Base-by-base conservation (phyloP, 2,113 vertebrate species). In the Rostratula benghalensis region DNA sequence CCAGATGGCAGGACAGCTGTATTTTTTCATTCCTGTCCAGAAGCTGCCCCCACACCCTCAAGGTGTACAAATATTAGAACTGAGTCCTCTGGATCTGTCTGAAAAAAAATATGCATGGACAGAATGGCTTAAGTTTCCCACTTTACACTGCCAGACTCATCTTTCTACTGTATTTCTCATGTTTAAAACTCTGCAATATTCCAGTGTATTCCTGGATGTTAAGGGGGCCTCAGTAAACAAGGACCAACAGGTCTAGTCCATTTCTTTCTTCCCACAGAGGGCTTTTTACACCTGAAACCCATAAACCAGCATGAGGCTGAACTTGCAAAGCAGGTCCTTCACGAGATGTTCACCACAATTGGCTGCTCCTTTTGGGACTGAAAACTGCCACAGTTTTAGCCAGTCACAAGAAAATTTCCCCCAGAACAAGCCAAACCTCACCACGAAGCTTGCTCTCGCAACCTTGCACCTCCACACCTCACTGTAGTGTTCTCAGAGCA, bases 221-320 rank as follows among this genome's bases (percentile, higher is more conserved):
- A 48, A 25, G 13, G 50, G 12, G 77, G 28, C 25, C 27, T 46
- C 60, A 77, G 9, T 3, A 73, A 88, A 46, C 0, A 0, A 5
- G 4, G 5, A 45, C 13, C 14, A 65, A 18, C 21, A 24, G 56
- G 31, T 64, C 81, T 56, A 11, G 10, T 64, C 33, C 6, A 27
- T 81, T 88, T 83, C 27, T 83, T 87, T 83, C 35, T 59, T 59
- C 17, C 13, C 43, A n/a, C 0, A 8, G 7, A 48, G 11, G 10
- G 1, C 9, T 70, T 92, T 95, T 45, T 59, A 53, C 48, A 41
- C 35, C 68, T 50, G 12, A 92, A 82, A 2, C 4, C 11, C 33
- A 22, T 8, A 41, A 75, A 83, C 60, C n/a, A 51, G 16, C 23
- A 35, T 20, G 9, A 91, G 9, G 7, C 13, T 74, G 37, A 82